Percentiles rank a stretch among this genome's conserved stretches.
Evolutionary conservation across 2,113 vertebrate species (phyloP).

Genomic region (Peromyscus maniculatus): DNA sequence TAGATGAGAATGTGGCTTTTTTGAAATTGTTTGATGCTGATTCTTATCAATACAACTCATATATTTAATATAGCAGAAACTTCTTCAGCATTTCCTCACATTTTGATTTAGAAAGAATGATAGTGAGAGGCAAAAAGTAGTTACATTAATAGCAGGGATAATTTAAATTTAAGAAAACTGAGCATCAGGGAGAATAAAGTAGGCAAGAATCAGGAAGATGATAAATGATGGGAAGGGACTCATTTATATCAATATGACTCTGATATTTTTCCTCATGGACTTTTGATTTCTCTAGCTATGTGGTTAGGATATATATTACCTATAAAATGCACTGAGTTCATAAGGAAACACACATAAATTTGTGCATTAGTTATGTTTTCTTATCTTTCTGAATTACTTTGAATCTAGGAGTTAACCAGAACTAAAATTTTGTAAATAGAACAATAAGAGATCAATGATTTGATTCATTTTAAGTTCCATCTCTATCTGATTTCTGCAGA

Average conservation of each 20-base stretch:
- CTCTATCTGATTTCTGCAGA: not conserved
- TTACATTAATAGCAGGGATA: not conserved
- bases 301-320: not conserved
- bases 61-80: not conserved
- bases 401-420: not conserved
- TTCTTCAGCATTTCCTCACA: not conserved
- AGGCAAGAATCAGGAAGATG: not conserved
- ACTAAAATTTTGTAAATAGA: not conserved
- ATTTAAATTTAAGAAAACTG: not conserved
- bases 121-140: not conserved
- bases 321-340: not conserved
- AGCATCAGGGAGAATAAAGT: not conserved
- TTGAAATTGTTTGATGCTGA: not conserved
- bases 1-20: not conserved
- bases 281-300: not conserved
- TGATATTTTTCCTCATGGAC: not conserved
- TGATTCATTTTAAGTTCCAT: not conserved
- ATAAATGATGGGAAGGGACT: not conserved
- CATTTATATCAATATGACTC: too few relatives aligned
- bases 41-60: not conserved
- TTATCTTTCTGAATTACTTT: not conserved
- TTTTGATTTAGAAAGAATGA: not conserved
- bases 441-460: not conserved
- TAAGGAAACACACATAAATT: not conserved
- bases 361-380: not conserved